Base-by-base conservation (phyloP, 2,113 vertebrate genomes). In the Paramisgurnus dabryanus region DNA sequence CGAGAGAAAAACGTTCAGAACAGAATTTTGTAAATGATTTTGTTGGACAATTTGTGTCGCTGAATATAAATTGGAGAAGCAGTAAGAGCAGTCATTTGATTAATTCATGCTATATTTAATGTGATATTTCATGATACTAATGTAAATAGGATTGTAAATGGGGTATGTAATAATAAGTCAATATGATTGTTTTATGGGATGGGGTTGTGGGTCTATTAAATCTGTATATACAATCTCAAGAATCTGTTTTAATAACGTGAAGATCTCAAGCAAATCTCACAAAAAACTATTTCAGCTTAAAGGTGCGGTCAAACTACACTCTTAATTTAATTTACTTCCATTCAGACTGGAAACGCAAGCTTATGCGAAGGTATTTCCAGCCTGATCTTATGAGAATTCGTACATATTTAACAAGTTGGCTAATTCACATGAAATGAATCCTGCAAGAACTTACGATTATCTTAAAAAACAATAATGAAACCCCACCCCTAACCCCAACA, bases 111-210 rank as follows among this genome's bases (percentile, higher is more conserved):
- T 86, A 88, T 86, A 89, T 87, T 60, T 85, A 85, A 90, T 91
- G 89, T 93, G 85, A 91, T 87, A 90, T 86, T 93, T 89, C 91
- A 91, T 90, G 88, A 92, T 91, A 85, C 89, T 88, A 88, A 79
- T 93, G 91, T 93, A 92, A n/a, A 93, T 90, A 91, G 80, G 88
- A 90, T 88, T 92, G 91, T 92, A 92, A 88, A 93, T 88, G 72
- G 88, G 78, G 88, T 87, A 84, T 90, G 88, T 92, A 90, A 87
- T 92, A 90, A 86, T 81, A 87, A 85, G 88, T 91, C 87, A 84
- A 85, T 91, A 89, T 91, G 86, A 87, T 90, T 89, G 89, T 92
- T 85, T 89, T 91, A 70, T 86, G 90, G 84, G 88, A 87, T 87
- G 87, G 86, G 89, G 91, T 17, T 45, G 89, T 86, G 88, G 81